phyloP scores from a whole-genome alignment of 2,888 invertebrate genomes.

The Mantis religiosa region DNA sequence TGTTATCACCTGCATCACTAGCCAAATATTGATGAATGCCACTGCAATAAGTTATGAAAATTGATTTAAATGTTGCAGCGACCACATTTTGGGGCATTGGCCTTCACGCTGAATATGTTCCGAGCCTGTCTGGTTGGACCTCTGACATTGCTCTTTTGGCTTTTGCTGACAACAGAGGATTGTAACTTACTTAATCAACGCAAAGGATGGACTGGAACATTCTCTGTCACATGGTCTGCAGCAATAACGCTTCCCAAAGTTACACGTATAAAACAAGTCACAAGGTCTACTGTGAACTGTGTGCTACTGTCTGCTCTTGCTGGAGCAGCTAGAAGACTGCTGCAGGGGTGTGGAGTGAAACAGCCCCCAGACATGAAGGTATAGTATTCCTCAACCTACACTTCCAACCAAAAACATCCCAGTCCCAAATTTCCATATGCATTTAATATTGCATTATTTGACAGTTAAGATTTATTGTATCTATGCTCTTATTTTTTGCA shows the following conservation, averaged over 20 bases:
- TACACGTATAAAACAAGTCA: conserved; percentile 40
- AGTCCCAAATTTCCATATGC: too few species aligned
- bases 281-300: conserved; percentile 51
- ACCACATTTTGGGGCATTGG: conserved; percentile 43
- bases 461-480: too few species aligned
- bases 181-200: conserved; percentile 43
- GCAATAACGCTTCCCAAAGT: conserved; percentile 46
- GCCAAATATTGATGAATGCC: too few species aligned
- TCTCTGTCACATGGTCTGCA: conserved; percentile 46
- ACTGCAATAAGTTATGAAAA: too few species aligned
- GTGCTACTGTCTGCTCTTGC: conserved; percentile 51
- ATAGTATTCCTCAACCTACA: not conserved
- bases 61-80: conserved; percentile 34
- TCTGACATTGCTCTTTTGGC: conserved; percentile 47
- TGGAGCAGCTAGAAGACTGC: conserved; percentile 48
- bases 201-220: conserved; percentile 29
- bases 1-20: too few species aligned
- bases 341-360: conserved; percentile 47
- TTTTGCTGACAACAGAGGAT: conserved; percentile 44
- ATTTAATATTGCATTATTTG: too few species aligned
- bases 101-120: conserved; percentile 44
- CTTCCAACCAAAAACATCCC: not conserved
- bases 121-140: conserved; percentile 49
- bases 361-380: conserved; percentile 50
- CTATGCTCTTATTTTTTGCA: too few species aligned